A percentile compares a stretch with the other conserved stretches of the same genome.
These are phyloP conservation scores for Hipparchia sbordonii DNA, from an alignment of 2,888 invertebrate genomes.

Conservation along the genomic window DNA sequence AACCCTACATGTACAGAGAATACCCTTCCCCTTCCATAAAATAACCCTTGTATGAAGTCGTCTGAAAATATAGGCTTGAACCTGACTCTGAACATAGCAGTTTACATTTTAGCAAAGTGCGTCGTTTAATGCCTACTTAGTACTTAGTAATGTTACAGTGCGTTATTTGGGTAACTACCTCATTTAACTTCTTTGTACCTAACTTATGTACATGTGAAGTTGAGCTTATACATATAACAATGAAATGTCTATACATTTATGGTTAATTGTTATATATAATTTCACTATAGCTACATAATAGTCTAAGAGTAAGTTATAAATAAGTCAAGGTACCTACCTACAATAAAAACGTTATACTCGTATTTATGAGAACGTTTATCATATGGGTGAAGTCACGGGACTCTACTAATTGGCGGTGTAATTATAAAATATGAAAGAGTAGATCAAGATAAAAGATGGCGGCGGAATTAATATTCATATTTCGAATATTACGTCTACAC, in stretches of 20 bases:
- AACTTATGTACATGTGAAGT: too few relatives aligned
- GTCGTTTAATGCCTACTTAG: conserved; percentile 2
- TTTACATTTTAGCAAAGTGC: neutral
- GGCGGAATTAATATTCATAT: conserved; percentile 62
- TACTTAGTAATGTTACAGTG: neutral
- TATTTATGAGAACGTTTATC: conserved; percentile 27
- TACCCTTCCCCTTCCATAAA: neutral
- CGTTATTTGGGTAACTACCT: conserved; percentile 1
- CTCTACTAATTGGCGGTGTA: conserved; percentile 43
- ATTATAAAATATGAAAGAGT: conserved; percentile 63
- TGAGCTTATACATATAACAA: neutral
- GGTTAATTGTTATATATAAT: neutral
- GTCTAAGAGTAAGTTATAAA: neutral
- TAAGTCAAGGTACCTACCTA: neutral
- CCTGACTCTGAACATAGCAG: neutral
- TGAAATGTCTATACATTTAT: neutral
- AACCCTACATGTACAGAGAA: too few relatives aligned
- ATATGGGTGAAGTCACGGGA: conserved; percentile 42
- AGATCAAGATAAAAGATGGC: conserved; percentile 60
- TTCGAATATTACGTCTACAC: conserved; percentile 55
- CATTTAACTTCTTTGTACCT: neutral
- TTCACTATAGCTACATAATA: too few relatives aligned
- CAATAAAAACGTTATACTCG: neutral
- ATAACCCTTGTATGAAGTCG: neutral
- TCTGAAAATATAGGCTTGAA: neutral